Base-by-base conservation (phyloP, 2,113 vertebrate genomes). In the Lagopus muta region DNA sequence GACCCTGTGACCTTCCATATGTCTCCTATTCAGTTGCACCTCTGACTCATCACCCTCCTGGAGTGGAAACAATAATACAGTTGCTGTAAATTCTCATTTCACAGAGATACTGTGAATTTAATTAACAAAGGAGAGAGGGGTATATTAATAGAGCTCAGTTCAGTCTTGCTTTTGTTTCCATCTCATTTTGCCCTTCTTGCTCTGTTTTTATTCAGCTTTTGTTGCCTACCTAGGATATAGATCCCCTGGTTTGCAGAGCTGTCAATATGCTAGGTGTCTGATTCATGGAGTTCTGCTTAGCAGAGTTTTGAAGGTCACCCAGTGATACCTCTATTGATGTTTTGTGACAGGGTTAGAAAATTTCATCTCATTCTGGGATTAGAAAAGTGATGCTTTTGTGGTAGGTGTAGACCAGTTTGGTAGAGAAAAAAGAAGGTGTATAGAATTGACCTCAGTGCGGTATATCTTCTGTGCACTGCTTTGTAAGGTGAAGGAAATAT, bases 81-180 rank as follows among this genome's bases (percentile, higher is more conserved):
- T 64, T 69, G 25, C 21, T 82, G 1, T 18, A 52, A 60, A n/a
- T 83, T 86, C 82, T 73, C 42, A 34, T 83, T 93, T 91, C 69
- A 72, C 90, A 52, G 17, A 32, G 28, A 32, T 86, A 83, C 83
- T 86, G 76, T 83, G 88, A 92, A 71, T 61, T 92, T 96, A 94
- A 94, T 95, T 90, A 86, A 77, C 17, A 50, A 34, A 77, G 45
- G 55, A 55, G 28, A 54, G 40, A 73, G 8, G 10, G 25, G 11
- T 60, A 13, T 90, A 11, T 72, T 90, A 65, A 52, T 80, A 20
- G 6, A 43, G 8, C 4, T 7, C 13, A 21, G 27, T 38, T 87
- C 43, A 25, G 0, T 74, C 66, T 86, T 62, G n/a, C 50, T 77
- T 86, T 60, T 88, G 8, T 50, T 87, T 75, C 36, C 11, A 14